Conservation (phyloP, 2,888 invertebrate genomes). For the Agonopterix heracliana region DNA sequence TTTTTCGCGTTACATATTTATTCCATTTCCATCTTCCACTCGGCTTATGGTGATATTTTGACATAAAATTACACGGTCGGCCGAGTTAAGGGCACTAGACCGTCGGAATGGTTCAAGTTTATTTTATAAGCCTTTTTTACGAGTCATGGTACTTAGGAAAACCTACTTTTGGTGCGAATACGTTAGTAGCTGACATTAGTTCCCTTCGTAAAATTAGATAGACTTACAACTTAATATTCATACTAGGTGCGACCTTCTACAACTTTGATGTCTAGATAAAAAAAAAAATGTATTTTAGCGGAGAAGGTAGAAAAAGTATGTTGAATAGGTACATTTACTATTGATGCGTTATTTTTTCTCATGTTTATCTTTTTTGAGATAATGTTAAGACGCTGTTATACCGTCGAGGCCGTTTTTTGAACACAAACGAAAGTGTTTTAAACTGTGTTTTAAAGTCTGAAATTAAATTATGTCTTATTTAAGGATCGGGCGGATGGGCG, state of each 20-base stretch:
- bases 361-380: too few relatives aligned
- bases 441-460: too few relatives aligned
- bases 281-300: not conserved
- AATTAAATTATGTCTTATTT: too few relatives aligned
- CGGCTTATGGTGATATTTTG: conserved; percentile 33
- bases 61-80: conserved; percentile 31
- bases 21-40: conserved; percentile 31
- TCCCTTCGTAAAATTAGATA: conserved; percentile 4
- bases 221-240: conserved; percentile 5
- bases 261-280: not conserved
- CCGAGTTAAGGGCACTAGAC: conserved; percentile 26
- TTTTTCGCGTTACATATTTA: conserved; percentile 24
- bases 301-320: too few relatives aligned
- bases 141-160: conserved; percentile 22
- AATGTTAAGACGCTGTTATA: too few relatives aligned
- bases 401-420: too few relatives aligned
- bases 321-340: too few relatives aligned
- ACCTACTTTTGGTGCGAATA: conserved; percentile 24
- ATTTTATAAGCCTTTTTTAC: conserved; percentile 30
- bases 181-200: conserved; percentile 12
- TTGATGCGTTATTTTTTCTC: too few relatives aligned
- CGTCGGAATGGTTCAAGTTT: conserved; percentile 25
- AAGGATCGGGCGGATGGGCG: too few relatives aligned
- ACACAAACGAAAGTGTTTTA: too few relatives aligned
- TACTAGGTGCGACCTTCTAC: not conserved